Evolutionary conservation across 2,113 vertebrate genomes (phyloP).

Genomic region (Bettongia penicillata): DNA sequence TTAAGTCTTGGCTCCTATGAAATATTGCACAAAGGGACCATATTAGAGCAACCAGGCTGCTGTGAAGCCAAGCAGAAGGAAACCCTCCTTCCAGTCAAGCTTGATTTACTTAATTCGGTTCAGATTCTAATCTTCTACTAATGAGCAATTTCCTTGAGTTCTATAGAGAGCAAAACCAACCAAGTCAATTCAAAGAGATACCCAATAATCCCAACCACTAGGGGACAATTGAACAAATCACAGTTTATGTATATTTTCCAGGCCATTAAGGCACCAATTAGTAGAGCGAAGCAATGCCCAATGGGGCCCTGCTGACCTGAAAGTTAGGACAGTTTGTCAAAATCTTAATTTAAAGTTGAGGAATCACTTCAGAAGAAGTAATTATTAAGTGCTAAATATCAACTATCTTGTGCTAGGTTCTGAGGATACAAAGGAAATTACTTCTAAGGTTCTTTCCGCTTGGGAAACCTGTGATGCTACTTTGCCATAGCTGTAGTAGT

Average conservation of each 20-base stretch:
- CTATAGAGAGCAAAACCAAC: constrained; percentile 44
- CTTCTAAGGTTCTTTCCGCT: not conserved
- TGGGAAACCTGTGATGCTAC: not conserved
- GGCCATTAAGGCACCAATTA: constrained; percentile 38
- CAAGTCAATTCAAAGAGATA: constrained; percentile 42
- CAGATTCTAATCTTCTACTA: constrained; percentile 46
- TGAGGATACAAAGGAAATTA: not conserved
- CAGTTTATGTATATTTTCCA: constrained; percentile 52
- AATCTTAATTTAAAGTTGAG: constrained; percentile 59
- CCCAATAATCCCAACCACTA: constrained; percentile 23
- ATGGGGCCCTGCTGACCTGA: constrained; percentile 60
- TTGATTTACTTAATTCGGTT: constrained; percentile 54
- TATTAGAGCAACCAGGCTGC: constrained; percentile 25
- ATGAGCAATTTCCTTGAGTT: constrained; percentile 54
- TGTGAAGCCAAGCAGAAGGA: constrained; percentile 51
- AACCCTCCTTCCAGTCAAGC: constrained; percentile 1
- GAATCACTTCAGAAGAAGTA: not conserved
- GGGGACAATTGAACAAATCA: constrained; percentile 55
- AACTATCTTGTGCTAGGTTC: not conserved
- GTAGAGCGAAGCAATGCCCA: constrained; percentile 55
- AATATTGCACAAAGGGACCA: constrained; percentile 16
- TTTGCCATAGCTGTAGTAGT: not conserved
- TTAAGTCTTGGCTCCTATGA: constrained; percentile 32
- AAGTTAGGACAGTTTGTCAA: constrained; percentile 65
- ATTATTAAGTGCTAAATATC: not conserved